Evolutionary conservation across 2,797 vertebrate genomes (phyloP), one percentile per base, ranked within the genome.

Genomic region (Rhinogobio ventralis): DNA sequence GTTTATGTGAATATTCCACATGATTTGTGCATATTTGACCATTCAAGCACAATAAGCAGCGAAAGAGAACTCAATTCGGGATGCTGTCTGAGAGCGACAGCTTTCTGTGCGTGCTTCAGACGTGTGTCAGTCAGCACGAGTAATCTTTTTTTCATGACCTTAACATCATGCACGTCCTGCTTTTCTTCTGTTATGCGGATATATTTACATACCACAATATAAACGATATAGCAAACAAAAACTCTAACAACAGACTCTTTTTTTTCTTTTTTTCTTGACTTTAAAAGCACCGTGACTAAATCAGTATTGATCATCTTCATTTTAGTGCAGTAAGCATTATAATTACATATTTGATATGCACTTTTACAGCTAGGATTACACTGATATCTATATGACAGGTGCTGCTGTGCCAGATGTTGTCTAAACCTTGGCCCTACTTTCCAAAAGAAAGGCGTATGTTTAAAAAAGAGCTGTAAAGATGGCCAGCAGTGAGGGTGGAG

Each of bases 341-440:
- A 46, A 81, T 20, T 5, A 17, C 10, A 60, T 73, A 30, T 72
- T 30, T 49, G 19, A 28, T 45, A 11, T 49, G 55, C 28, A 11
- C 55, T 74, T 71, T 20, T 53, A 53, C 5, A 28, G 15, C n/a
- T 57, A n/a, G n/a, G 45, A 53, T 67, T 76, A 66, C 25, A 76
- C 2, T 53, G 10, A 30, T 53, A 28, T 42, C 17, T 30, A n/a
- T 30, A 5, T 67, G 62, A 67, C 46, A 64, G 30, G 8, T 39
- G 30, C 13, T 36, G 30, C 46, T 80, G 28, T 51, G 20, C 17
- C 42, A 82, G 71, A 73, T 51, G 45, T 39, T 53, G 64, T 79
- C 25, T 66, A 46, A 28, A 72, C 11, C 25, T 42, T 81, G 15
- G 64, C 69, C 7, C 42, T 74, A 14, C 25, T 77, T 51, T 66